Evolutionary conservation across 2,888 invertebrate species (phyloP).

Genomic region (Lycaena phlaeas): DNA sequence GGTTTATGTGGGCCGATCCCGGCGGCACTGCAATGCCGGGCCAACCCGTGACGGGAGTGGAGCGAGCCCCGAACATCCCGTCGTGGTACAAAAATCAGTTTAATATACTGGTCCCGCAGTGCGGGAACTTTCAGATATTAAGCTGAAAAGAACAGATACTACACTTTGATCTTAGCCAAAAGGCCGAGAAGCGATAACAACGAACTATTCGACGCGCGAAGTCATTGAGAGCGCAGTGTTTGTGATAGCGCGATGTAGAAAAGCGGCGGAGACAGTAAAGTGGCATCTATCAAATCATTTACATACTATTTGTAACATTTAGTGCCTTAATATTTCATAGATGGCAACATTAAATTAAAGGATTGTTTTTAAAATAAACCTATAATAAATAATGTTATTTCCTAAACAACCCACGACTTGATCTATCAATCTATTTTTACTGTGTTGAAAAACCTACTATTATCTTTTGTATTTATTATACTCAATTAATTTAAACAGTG

Average conservation of each 20-base stretch:
- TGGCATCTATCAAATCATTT: background rate
- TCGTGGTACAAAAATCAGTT: conserved; percentile 28
- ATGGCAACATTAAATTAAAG: too few relatives aligned
- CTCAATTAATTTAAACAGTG: too few relatives aligned
- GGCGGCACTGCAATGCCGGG: conserved; percentile 33
- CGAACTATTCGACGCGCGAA: background rate
- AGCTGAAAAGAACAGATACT: conserved; percentile 32
- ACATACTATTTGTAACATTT: background rate
- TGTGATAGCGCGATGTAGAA: conserved; percentile 11
- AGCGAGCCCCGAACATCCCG: conserved; percentile 33
- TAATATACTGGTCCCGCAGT: conserved; percentile 32
- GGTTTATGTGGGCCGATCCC: conserved; percentile 25
- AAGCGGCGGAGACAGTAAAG: background rate
- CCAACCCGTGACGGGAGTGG: conserved; percentile 31
- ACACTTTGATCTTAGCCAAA: conserved; percentile 31
- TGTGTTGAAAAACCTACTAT: too few relatives aligned
- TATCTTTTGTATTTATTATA: too few relatives aligned
- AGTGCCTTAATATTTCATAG: too few relatives aligned
- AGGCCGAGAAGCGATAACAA: conserved; percentile 26
- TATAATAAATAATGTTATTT: too few relatives aligned
- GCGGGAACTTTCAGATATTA: conserved; percentile 33
- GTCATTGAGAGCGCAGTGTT: conserved; percentile 8
- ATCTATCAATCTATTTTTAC: too few relatives aligned
- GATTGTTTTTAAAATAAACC: too few relatives aligned
- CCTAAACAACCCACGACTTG: too few relatives aligned